These are phyloP conservation scores for Gallinago jamesoni DNA, from an alignment of 2,113 vertebrate genomes.

Conservation along the genomic window DNA sequence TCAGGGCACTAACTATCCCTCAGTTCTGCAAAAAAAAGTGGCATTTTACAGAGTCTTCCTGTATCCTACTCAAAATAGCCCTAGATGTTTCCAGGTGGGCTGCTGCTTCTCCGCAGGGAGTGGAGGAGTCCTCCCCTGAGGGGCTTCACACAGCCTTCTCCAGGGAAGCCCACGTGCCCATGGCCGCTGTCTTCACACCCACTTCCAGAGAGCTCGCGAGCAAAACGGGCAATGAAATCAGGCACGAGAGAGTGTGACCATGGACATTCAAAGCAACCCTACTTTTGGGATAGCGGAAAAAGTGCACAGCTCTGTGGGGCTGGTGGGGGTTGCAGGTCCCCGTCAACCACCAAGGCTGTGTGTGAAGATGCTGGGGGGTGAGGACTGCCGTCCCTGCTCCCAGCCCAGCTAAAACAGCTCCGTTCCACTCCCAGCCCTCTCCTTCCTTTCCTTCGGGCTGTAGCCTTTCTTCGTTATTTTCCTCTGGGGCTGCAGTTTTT, in stretches of 20 bases:
- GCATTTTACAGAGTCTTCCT: neutral
- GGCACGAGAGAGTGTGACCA: fast-evolving
- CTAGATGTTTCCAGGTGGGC: neutral
- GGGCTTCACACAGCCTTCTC: neutral
- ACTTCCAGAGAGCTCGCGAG: fast-evolving
- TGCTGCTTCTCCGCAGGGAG: neutral
- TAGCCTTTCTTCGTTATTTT: conserved; percentile 66
- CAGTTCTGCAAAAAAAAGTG: neutral
- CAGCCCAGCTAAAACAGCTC: neutral
- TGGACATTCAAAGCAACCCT: neutral
- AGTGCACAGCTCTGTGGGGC: fast-evolving
- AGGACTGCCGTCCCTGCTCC: fast-evolving
- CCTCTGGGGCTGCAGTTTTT: conserved; percentile 65
- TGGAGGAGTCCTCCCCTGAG: fast-evolving
- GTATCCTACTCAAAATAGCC: conserved; percentile 1
- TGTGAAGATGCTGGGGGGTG: fast-evolving
- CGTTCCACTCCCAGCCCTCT: conserved; percentile 48
- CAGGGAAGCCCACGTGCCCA: fast-evolving
- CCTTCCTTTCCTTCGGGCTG: conserved; percentile 37
- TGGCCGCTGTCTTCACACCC: fast-evolving
- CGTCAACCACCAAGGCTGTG: fast-evolving
- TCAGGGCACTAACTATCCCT: conserved; percentile 14
- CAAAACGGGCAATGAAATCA: neutral
- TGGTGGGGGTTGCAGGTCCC: neutral
- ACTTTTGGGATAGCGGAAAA: neutral